These are phyloP conservation scores for Tympanuchus pallidicinctus DNA, from an alignment of 2,113 vertebrate genomes.

Conservation along the genomic window DNA sequence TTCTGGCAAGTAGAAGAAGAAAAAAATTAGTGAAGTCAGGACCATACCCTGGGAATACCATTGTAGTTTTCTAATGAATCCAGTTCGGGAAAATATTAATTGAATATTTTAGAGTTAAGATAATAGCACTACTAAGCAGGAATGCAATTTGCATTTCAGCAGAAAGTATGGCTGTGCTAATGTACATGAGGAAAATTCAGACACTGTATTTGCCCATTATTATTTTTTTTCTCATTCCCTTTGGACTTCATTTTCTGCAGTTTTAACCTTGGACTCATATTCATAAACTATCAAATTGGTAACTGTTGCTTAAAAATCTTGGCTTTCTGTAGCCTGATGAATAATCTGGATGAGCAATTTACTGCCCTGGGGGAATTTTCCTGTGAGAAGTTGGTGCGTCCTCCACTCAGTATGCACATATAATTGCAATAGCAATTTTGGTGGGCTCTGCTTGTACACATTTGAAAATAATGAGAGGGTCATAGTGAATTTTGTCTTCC, in stretches of 20 bases:
- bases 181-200: not conserved
- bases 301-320: not conserved
- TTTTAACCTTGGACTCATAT: not conserved
- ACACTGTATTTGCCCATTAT: not conserved
- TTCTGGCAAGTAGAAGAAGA: slow-evolving; percentile 4
- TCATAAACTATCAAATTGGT: not conserved
- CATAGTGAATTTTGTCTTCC: not conserved
- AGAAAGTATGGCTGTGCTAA: not conserved
- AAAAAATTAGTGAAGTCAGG: not conserved
- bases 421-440: not conserved
- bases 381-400: not conserved
- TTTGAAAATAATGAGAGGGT: not conserved
- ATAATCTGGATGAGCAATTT: not conserved
- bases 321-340: not conserved
- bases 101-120: slow-evolving; percentile 38
- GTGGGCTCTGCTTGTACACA: not conserved
- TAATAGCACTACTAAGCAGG: not conserved
- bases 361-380: not conserved
- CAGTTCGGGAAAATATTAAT: not conserved
- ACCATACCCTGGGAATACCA: not conserved
- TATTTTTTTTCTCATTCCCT: not conserved
- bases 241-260: slow-evolving; percentile 5
- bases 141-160: not conserved
- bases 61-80: slow-evolving; percentile 10
- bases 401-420: not conserved